Base-by-base conservation (phyloP, 2,797 vertebrate genomes). In the Liparis tanakae region DNA sequence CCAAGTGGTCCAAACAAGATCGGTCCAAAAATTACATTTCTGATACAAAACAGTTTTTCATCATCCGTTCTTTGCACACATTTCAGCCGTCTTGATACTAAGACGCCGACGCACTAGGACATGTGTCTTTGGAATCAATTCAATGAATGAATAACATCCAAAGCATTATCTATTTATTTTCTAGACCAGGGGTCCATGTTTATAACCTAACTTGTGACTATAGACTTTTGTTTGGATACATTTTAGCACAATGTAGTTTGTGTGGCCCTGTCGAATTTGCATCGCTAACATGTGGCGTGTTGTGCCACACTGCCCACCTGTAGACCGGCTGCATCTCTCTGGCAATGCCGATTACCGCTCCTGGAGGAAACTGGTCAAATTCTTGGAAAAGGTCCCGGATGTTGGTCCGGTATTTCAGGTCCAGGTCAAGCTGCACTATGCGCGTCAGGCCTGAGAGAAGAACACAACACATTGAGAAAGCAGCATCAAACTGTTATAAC, bases 311-410 rank as follows among this genome's bases (percentile, higher is more conserved):
- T 17, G 4, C 50, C n/a, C 93, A 99, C 98, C 98, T 97, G 95
- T 99, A 99, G 15, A 99, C 98, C 0, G 98, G 98, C 82, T 99
- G 98, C 97, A 99, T 98, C 91, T 99, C 98, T 71, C 92, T 92
- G 44, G 95, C 89, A 59, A 99, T 98, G 74, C 98, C 98, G 3
- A 99, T 96, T 37, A 99, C 91, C 0, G 97, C 96, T 67, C 93
- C 94, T 0, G 95, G 88, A 0, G 94, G 91, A 88, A 99, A 99
- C 55, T 48, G 94, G 70, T 96, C 90, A 65, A 99, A 99, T 86
- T 99, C 96, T 81, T 96, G 93, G 85, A 99, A 99, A 61, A 99
- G 94, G 77, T 98, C 95, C 81, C 94, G 93, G 94, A 99, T 96
- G 91, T 98, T 99, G 76, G 95, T 95, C 83, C 94, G 94, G 90